Base-by-base conservation (phyloP, 2,888 invertebrate genomes). In the Brenthis hecate region DNA sequence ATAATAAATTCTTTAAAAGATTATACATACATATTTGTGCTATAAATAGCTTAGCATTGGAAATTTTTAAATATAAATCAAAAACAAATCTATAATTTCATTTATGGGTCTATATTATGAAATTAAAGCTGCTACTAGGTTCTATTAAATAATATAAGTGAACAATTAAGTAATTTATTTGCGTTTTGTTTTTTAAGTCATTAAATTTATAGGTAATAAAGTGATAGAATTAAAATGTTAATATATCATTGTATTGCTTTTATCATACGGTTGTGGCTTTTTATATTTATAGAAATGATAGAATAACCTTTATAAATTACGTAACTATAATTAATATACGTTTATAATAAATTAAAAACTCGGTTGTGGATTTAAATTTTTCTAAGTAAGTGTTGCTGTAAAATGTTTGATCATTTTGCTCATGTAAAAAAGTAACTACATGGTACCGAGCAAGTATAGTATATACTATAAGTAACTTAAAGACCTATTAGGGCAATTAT, bases 401-500 rank as follows among this genome's bases (percentile, higher is more conserved):
- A 13, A 6, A 23, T 50, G 8, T 56, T 56, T 32, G 5, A 48
- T n/a, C 48, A 47, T 56, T 53, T 48, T 56, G 48, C 48, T 65
- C 14, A 14, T 54, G 53, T 23, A 32, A 50, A 32, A 50, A 65
- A 65, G 56, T 48, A 43, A 65, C 53, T 56, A 4, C 28, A 28
- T 28, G 13, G 43, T 13, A 53, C 36, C 16, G 36, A 43, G 53
- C 19, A 54, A 54, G 11, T 43, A 43, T 53, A 19, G 19, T 19
- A 19, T 19, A 19, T 19, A 19, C 19, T 19, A 19, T 19, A 19
- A 19, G 19, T 0, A 51, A 53, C n/a, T 53, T 16, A 56, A 55
- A 68, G 56, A 68, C 54, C 51, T 62, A 51, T 58, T 65, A 56
- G 43, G 55, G 64, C 63, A 53, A 68, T 58, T 66, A 66, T 28